Evolutionary conservation across 2,797 vertebrate species (phyloP).

Genomic region (Vultur gryphus): DNA sequence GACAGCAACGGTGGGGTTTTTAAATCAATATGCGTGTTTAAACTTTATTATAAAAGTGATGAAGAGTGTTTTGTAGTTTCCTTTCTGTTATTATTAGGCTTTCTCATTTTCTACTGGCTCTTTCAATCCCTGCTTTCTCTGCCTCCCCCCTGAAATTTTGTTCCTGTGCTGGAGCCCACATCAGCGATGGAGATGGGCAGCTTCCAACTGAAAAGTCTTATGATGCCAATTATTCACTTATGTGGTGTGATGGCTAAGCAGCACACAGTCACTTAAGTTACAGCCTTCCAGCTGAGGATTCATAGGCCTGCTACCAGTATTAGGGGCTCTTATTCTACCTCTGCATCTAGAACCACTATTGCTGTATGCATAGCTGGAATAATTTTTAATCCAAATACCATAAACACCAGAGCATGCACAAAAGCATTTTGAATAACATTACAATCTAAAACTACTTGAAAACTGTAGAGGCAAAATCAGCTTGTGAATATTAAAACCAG

Average conservation of each 20-base stretch:
- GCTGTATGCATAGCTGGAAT: background rate
- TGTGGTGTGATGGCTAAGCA: background rate
- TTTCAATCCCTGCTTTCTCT: background rate
- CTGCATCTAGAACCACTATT: background rate
- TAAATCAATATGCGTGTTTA: constrained; percentile 62
- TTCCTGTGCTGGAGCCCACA: constrained; percentile 52
- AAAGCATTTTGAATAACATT: background rate
- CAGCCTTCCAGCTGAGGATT: background rate
- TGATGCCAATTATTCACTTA: constrained; percentile 33
- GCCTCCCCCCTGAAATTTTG: background rate
- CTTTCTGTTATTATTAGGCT: background rate
- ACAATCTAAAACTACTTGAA: background rate
- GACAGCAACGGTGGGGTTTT: constrained; percentile 42
- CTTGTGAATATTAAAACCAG: background rate
- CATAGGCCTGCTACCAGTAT: background rate
- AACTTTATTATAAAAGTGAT: constrained; percentile 59
- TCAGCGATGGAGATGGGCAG: constrained; percentile 62
- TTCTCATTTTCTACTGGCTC: constrained; percentile 8
- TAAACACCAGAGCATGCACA: background rate
- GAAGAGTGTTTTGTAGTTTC: constrained; percentile 6
- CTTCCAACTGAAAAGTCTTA: constrained; percentile 59
- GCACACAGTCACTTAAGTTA: background rate
- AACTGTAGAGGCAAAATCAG: background rate
- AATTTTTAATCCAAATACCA: background rate
- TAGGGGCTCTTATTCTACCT: background rate